phyloP scores from a whole-genome alignment of 2,797 vertebrate species.

The Sebastolobus altivelis region DNA sequence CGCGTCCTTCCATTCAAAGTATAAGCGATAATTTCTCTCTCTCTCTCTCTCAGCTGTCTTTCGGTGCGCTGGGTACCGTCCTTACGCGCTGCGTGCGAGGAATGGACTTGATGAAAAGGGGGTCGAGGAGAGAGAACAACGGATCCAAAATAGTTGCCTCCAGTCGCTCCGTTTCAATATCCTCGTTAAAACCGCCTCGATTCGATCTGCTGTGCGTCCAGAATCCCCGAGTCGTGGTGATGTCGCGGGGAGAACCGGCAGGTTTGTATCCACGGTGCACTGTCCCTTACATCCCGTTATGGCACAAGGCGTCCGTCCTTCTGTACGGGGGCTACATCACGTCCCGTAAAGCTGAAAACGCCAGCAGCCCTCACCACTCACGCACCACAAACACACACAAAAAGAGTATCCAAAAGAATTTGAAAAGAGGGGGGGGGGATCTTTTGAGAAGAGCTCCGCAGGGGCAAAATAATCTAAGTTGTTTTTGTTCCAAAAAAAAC shows the following conservation, averaged over 20 bases:
- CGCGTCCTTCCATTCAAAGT: slow-evolving; percentile 70
- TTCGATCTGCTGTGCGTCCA: slow-evolving; percentile 47
- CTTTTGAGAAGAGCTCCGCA: slow-evolving; percentile 42
- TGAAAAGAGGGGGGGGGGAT: not conserved
- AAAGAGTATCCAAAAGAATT: slow-evolving; percentile 72
- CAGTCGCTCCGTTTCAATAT: slow-evolving; percentile 60
- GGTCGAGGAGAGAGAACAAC: slow-evolving; percentile 35
- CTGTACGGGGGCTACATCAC: slow-evolving; percentile 77
- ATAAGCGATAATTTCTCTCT: slow-evolving; percentile 48
- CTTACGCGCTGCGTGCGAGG: slow-evolving; percentile 47
- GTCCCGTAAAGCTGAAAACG: slow-evolving; percentile 64
- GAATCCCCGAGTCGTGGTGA: slow-evolving; percentile 57
- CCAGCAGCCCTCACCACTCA: slow-evolving; percentile 42
- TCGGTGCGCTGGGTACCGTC: slow-evolving; percentile 54
- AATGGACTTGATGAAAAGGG: slow-evolving; percentile 29
- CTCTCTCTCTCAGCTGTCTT: slow-evolving; percentile 57
- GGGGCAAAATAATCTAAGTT: slow-evolving; percentile 43
- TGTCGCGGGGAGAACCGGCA: slow-evolving; percentile 52
- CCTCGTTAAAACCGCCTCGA: slow-evolving; percentile 45
- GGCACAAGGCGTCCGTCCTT: slow-evolving; percentile 75
- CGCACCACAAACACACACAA: slow-evolving; percentile 23
- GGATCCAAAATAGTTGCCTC: slow-evolving; percentile 68
- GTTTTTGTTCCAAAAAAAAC: slow-evolving; percentile 60
- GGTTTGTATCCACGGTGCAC: slow-evolving; percentile 77
- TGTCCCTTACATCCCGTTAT: slow-evolving; percentile 78